A percentile compares a stretch with the other conserved stretches of the same genome.
phyloP scores from a whole-genome alignment of 1,140 invertebrate genomes.

The Oryzaephilus surinamensis region DNA sequence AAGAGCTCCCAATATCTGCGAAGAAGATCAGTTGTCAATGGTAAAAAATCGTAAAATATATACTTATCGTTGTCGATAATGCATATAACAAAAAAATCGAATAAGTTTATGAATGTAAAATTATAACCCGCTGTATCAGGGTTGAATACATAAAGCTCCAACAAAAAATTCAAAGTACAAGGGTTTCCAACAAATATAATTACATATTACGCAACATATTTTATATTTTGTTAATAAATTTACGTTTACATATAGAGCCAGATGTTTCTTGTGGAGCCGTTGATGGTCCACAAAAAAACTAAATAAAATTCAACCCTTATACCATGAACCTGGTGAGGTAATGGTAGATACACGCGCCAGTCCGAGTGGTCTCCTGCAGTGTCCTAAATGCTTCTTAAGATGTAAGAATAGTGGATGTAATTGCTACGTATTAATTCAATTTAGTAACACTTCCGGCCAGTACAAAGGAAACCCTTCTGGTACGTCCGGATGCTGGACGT shows the following conservation, averaged over 20 bases:
- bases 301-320: no score
- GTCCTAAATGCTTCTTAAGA: slow-evolving; percentile 34
- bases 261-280: slow-evolving; percentile 1
- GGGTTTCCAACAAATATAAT: neutral
- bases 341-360: slow-evolving; percentile 27
- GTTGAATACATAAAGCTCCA: no score
- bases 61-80: no score
- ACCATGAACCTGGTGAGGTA: slow-evolving; percentile 29
- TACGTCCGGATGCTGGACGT: slow-evolving; percentile 27
- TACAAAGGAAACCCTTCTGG: slow-evolving; percentile 30
- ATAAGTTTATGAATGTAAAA: no score
- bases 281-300: no score
- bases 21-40: slow-evolving; percentile 3
- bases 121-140: no score
- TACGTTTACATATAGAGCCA: neutral
- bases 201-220: neutral
- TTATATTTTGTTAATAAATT: no score
- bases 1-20: neutral
- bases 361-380: slow-evolving; percentile 19
- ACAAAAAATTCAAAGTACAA: no score
- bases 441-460: slow-evolving; percentile 30
- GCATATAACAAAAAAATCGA: no score
- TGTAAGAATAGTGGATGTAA: slow-evolving; percentile 29
- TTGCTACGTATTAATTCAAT: slow-evolving; percentile 38
- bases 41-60: no score